These are phyloP conservation scores for Eucidaris tribuloides DNA, from an alignment of 35 echinoderm and acorn worm species.

Conservation along the genomic window DNA sequence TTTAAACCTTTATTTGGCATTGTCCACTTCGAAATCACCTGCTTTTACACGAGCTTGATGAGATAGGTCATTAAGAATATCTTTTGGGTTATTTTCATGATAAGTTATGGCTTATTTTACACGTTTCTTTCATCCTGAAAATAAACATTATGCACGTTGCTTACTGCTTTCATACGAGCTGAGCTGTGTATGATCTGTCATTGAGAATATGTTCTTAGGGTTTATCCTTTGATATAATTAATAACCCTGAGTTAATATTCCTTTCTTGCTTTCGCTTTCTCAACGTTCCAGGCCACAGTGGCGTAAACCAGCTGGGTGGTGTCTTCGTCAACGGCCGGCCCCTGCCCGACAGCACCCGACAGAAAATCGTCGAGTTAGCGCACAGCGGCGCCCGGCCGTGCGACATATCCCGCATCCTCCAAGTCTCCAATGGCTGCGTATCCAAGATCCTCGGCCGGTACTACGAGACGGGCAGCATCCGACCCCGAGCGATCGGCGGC, in stretches of 20 bases:
- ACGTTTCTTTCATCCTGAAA: too few species aligned
- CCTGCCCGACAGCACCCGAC: constrained; percentile 87
- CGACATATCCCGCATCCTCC: constrained; percentile 97
- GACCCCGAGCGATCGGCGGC: constrained; percentile 92
- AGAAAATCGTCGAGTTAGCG: constrained; percentile 97
- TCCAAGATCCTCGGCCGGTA: constrained; percentile 96
- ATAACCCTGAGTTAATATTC: background rate
- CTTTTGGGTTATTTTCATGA: too few species aligned
- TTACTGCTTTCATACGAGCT: too few species aligned
- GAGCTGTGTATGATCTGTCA: too few species aligned
- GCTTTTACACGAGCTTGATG: too few species aligned
- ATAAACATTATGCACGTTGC: too few species aligned
- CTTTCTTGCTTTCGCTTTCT: background rate
- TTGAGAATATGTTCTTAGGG: too few species aligned
- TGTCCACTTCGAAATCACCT: too few species aligned
- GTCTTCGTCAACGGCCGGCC: constrained; percentile 98
- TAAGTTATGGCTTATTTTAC: too few species aligned
- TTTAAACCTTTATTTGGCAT: too few species aligned
- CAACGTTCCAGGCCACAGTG: constrained; percentile 85
- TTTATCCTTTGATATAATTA: too few species aligned
- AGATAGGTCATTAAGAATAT: too few species aligned
- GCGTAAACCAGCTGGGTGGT: constrained; percentile 95
- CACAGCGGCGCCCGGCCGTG: constrained; percentile 96
- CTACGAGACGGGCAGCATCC: constrained; percentile 95
- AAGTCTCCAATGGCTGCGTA: constrained; percentile 97